Base-by-base conservation (phyloP, 2,113 vertebrate species). In the Pluvianellus socialis region DNA sequence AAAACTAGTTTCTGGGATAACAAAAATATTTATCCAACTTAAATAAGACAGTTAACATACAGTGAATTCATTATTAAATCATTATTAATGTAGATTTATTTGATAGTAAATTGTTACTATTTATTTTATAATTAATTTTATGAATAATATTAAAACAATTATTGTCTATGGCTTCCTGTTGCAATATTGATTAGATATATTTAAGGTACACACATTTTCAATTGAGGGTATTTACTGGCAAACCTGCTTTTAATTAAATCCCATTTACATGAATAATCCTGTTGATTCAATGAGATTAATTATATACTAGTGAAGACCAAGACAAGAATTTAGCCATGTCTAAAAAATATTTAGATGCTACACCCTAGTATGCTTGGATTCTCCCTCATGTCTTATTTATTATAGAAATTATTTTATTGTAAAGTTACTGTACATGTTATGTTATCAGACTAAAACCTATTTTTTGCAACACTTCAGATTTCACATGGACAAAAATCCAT, bases 181-280 rank as follows among this genome's bases (percentile, higher is more conserved):
- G 45, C 92, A 90, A 77, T 93, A 92, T 62, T 88, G 50, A 85
- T 92, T 72, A 68, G 28, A 71, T 27, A 4, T 55, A 84, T 53
- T 87, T 72, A 86, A 82, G 50, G 53, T 86, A 80, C 14, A 9
- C 32, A 65, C 42, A 80, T n/a, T 58, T 92, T 72, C 42, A 94
- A 5, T 7, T 42, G 38, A 83, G 17, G 52, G 55, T 20, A 18
- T 83, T 94, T 92, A 90, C 53, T 58, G 77, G 42, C 27, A 90
- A 97, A 88, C 45, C 24, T 86, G 27, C 27, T 88, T 95, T 66
- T 85, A 96, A 88, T 95, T 76, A 88, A 90, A 75, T 58, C 6
- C 44, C 10, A 88, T 76, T 93, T 96, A 83, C 59, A 83, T 88
- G 28, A 79, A 70, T 75, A 95, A 96, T 85, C 53, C 33, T 72